A percentile compares a stretch with the other conserved stretches of the same genome.
Conservation (phyloP, 1,140 invertebrate species). For the Oreohelix idahoensis region DNA sequence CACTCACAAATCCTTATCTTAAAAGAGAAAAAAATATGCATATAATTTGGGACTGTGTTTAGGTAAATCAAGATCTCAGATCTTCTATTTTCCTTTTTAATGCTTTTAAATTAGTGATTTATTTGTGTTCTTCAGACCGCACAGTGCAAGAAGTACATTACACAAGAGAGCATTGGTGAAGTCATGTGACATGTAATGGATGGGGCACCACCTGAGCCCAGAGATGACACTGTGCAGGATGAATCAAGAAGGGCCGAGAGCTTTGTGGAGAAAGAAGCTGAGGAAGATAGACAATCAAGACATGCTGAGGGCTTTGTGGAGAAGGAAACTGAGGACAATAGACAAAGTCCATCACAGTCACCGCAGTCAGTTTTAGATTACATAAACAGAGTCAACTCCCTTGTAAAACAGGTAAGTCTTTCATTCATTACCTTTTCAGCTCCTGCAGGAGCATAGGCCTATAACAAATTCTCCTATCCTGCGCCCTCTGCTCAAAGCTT, state of each 20-base stretch:
- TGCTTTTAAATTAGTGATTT: no score
- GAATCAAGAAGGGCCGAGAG: not conserved
- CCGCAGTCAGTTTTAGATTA: not conserved
- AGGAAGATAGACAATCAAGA: not conserved
- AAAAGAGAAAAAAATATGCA: no score
- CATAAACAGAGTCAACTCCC: conserved; percentile 45
- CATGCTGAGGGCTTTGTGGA: not conserved
- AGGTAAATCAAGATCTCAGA: no score
- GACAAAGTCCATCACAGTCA: not conserved
- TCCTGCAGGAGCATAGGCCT: no score
- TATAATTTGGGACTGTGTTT: no score
- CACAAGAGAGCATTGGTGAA: not conserved
- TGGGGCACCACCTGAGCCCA: conserved; percentile 31
- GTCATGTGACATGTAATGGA: conserved; percentile 43
- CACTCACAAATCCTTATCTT: no score
- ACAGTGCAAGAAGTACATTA: not conserved
- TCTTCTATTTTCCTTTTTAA: not conserved
- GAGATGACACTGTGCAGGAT: conserved; percentile 13
- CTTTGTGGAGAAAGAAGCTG: not conserved
- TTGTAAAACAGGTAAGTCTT: conserved; percentile 18
- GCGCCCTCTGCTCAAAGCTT: no score
- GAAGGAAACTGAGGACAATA: not conserved
- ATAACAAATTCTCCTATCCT: no score
- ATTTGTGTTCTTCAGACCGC: no score
- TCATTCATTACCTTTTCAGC: no score